Evolutionary conservation across 2,113 vertebrate genomes (phyloP), one percentile per base, ranked within the genome.

Genomic region (Trematomus loennbergii): DNA sequence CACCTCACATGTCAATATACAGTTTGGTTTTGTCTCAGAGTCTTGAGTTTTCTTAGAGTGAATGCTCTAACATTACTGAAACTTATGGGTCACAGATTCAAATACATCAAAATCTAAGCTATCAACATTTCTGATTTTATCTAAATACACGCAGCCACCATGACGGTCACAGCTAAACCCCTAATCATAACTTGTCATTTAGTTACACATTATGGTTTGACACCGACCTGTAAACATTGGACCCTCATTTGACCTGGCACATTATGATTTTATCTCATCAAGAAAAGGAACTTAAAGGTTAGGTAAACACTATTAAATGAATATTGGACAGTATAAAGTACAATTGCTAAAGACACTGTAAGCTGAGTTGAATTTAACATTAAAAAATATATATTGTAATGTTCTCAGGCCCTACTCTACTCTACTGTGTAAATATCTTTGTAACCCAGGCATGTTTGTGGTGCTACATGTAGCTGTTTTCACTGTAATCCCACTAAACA

Each of bases 271-370:
- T 50, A 59, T 53, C 33, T 15, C 11, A 33, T 61, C 18, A 29
- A 16, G 9, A 40, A 40, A 40, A 29, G 9, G 6, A 40, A 8
- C 36, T 7, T 46, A n/a, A n/a, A 65, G 10, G 40, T 62, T 33
- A 40, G 4, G 33, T 54, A 52, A 66, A 80, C 40, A 29, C 36
- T 22, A 5, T 46, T 74, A 36, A 70, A 66, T 78, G 62, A 68
- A 81, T 40, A 67, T 46, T 63, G 9, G 18, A 33, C 49, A 12
- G 36, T 9, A 7, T 55, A 57, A 81, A 70, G 64, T 69, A 52
- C 29, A 25, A 58, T 12, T 6, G 25, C 0, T 40, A 13, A 43
- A 63, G 5, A 43, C 45, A 33, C 61, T 10, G n/a, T 1, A 36
- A 40, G 50, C 33, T 49, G 20, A 22, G 9, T 54, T 62, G 49